A percentile compares a stretch with the other conserved stretches of the same genome.
phyloP scores from a whole-genome alignment of 2,797 vertebrate species.

The Lindbergichthys nudifrons region DNA sequence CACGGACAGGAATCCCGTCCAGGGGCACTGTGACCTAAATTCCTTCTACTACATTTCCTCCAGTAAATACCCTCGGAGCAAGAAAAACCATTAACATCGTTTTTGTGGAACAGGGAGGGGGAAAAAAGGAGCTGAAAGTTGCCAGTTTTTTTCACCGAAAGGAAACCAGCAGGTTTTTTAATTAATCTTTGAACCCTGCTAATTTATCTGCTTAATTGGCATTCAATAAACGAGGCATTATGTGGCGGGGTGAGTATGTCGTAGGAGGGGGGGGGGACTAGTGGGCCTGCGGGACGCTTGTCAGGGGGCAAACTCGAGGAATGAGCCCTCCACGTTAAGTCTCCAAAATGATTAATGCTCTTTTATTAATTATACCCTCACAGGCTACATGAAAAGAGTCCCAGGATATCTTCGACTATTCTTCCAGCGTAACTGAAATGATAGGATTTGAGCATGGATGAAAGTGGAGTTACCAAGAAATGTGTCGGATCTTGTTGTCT shows the following conservation, averaged over 20 bases:
- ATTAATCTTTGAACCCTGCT: constrained; percentile 83
- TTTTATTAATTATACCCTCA: constrained; percentile 83
- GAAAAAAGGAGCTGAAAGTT: constrained; percentile 50
- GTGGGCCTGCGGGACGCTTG: constrained; percentile 68
- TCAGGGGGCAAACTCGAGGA: constrained; percentile 71
- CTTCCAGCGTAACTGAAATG: constrained; percentile 61
- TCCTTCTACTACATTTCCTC: constrained; percentile 69
- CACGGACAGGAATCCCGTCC: constrained; percentile 59
- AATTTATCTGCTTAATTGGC: constrained; percentile 83
- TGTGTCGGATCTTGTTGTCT: constrained; percentile 28
- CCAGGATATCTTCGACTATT: constrained; percentile 59
- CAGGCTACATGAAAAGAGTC: constrained; percentile 69
- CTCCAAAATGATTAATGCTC: constrained; percentile 82
- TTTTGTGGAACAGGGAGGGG: constrained; percentile 43
- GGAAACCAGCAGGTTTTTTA: constrained; percentile 75
- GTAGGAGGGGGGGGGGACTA: constrained; percentile 50
- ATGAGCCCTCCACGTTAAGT: constrained; percentile 70
- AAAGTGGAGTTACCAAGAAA: constrained; percentile 28
- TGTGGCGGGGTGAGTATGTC: constrained; percentile 52
- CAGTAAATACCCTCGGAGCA: constrained; percentile 67
- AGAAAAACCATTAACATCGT: constrained; percentile 62
- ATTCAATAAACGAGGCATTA: constrained; percentile 77
- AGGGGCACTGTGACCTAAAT: constrained; percentile 74
- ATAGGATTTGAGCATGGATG: constrained; percentile 39
- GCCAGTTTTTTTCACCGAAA: constrained; percentile 50